phyloP scores from a whole-genome alignment of 2,797 vertebrate genomes.

The Rhincodon typus region DNA sequence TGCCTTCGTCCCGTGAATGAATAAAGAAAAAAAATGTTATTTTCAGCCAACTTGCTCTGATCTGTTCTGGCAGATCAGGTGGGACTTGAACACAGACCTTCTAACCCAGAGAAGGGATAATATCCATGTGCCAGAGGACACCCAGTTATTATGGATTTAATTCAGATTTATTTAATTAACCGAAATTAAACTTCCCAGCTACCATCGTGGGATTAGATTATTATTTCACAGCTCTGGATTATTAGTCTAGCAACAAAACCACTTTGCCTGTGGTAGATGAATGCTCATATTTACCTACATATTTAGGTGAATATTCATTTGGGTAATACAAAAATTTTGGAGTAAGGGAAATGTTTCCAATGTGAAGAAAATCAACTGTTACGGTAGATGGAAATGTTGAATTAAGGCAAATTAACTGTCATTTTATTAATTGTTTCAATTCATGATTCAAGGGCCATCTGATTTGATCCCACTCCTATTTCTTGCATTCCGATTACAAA shows the following conservation, averaged over 20 bases:
- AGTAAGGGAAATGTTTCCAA: neutral
- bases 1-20: too few species aligned
- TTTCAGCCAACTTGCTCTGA: too few species aligned
- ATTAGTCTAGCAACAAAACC: neutral
- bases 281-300: neutral
- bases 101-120: too few species aligned
- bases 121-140: too few species aligned
- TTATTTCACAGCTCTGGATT: neutral
- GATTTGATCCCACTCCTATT: neutral
- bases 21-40: too few species aligned
- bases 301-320: neutral
- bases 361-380: neutral
- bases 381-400: neutral
- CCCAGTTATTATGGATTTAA: too few species aligned
- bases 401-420: neutral
- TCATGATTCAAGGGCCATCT: neutral
- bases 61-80: too few species aligned
- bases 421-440: neutral
- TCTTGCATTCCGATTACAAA: neutral
- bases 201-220: too few species aligned
- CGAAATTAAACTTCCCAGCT: too few species aligned
- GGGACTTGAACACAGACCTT: too few species aligned
- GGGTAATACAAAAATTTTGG: neutral
- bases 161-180: too few species aligned
- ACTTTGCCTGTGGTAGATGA: neutral